Conservation (phyloP, 2,888 invertebrate genomes). For the Galerucella calmariensis region DNA sequence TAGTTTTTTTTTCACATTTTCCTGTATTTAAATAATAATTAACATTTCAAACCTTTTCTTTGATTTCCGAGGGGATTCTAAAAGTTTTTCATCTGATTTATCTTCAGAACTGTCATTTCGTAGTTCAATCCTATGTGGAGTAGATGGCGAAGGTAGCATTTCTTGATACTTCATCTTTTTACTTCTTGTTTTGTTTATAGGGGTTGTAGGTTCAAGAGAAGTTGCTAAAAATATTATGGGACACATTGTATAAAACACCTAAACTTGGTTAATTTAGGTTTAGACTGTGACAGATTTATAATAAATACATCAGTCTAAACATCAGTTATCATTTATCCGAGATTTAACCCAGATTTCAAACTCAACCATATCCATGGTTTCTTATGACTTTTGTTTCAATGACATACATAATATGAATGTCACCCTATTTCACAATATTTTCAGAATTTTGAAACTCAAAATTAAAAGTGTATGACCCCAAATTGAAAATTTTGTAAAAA, state of each 20-base stretch:
- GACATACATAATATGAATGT: slow-evolving; percentile 5
- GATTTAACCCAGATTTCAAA: not conserved
- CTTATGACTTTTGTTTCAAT: not conserved
- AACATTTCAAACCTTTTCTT: slow-evolving; percentile 44
- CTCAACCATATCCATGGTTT: not conserved
- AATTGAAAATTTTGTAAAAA: not conserved
- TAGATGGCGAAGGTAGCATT: slow-evolving; percentile 49
- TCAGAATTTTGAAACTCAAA: not conserved
- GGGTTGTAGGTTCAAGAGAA: slow-evolving; percentile 45
- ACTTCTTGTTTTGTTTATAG: slow-evolving; percentile 47
- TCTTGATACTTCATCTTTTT: slow-evolving; percentile 43
- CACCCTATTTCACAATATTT: not conserved
- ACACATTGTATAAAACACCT: not conserved
- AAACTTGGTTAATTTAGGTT: too few species aligned
- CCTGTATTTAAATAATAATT: not conserved
- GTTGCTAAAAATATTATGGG: slow-evolving; percentile 35
- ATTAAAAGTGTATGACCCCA: not conserved
- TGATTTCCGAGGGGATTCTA: slow-evolving; percentile 42
- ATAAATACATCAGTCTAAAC: too few species aligned
- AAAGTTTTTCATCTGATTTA: slow-evolving; percentile 37
- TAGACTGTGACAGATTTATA: too few species aligned
- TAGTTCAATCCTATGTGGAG: slow-evolving; percentile 60
- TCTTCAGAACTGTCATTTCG: slow-evolving; percentile 46
- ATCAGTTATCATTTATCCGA: too few species aligned
- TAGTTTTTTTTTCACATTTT: not conserved